phyloP scores from a whole-genome alignment of 2,113 vertebrate species.

The Apeltes quadracus region DNA sequence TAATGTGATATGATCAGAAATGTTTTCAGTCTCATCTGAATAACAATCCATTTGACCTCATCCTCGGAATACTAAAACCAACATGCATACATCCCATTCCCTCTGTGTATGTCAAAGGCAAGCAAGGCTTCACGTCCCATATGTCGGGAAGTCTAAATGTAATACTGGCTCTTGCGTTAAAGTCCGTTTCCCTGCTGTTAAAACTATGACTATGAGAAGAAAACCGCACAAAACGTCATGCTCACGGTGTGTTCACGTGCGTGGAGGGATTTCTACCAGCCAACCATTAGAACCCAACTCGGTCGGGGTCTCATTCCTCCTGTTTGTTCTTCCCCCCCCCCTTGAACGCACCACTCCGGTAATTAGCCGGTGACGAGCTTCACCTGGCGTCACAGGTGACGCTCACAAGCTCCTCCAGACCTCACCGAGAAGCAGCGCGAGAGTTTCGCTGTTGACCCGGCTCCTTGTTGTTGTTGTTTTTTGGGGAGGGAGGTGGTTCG shows the following conservation, averaged over 20 bases:
- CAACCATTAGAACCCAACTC: not conserved
- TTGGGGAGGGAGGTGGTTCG: too few species aligned
- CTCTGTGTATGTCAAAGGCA: too few species aligned
- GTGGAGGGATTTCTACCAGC: too few species aligned
- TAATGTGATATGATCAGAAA: not conserved
- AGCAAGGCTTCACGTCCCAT: too few species aligned
- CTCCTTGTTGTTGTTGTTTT: not conserved
- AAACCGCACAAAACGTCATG: not conserved
- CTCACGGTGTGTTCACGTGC: too few species aligned
- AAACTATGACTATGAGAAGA: too few species aligned
- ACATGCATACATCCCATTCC: not conserved
- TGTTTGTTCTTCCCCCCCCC: not conserved
- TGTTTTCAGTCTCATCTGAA: not conserved
- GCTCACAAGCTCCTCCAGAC: not conserved
- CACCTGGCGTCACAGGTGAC: too few species aligned
- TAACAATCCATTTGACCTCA: not conserved
- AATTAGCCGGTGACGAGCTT: not conserved
- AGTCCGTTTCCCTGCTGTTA: too few species aligned
- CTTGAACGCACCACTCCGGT: not conserved
- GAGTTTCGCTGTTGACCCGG: too few species aligned
- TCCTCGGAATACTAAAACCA: not conserved
- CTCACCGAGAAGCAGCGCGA: too few species aligned
- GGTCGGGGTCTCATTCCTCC: not conserved
- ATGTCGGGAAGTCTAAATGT: too few species aligned
- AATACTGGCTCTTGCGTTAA: too few species aligned